A percentile compares a stretch with the other conserved stretches of the same genome.
Conservation (phyloP, 2,113 vertebrate genomes). For the Climacteris rufus region DNA sequence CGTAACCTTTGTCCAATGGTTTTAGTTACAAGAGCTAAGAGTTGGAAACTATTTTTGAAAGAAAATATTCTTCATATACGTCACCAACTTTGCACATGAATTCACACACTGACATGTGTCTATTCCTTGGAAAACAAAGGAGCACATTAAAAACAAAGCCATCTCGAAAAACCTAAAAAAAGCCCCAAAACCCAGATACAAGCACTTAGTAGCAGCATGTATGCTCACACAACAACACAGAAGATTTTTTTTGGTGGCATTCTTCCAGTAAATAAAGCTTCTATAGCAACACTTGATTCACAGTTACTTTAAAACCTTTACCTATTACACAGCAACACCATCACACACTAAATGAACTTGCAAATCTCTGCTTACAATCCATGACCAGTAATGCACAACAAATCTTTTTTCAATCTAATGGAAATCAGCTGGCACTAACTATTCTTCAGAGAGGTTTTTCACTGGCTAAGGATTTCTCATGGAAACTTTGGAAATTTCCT, state of each 20-base stretch:
- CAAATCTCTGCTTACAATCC: neutral
- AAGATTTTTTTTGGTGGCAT: neutral
- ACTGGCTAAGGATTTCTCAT: neutral
- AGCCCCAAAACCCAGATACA: fast-evolving
- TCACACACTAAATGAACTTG: neutral
- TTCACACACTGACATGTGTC: neutral
- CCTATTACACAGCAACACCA: neutral
- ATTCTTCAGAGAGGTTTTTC: neutral
- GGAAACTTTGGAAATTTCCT: neutral
- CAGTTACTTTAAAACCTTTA: neutral
- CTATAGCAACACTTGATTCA: neutral
- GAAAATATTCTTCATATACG: neutral
- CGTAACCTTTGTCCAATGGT: neutral
- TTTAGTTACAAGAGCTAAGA: neutral
- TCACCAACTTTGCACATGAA: neutral
- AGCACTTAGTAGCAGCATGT: neutral
- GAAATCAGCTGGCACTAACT: neutral
- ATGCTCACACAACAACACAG: neutral
- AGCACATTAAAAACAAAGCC: neutral
- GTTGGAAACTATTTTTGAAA: neutral
- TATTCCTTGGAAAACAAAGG: neutral
- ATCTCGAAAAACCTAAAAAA: neutral
- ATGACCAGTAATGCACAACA: neutral
- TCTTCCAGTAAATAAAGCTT: neutral
- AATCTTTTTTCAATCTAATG: neutral